A percentile compares a stretch with the other conserved stretches of the same genome.
Evolutionary conservation across 2,888 invertebrate species (phyloP).

Genomic region (Lymantria dispar): DNA sequence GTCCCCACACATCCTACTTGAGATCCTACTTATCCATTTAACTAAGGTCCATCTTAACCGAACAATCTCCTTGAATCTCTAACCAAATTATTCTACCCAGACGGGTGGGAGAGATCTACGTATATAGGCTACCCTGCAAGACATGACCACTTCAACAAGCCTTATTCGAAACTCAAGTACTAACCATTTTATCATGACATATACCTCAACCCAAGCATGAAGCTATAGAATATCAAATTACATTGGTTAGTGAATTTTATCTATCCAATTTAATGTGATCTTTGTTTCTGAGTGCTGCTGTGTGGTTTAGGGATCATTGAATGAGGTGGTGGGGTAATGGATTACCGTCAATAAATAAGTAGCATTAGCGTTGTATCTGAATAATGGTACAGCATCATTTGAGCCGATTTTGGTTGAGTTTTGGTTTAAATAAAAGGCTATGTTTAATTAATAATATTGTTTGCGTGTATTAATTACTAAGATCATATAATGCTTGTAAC

Average conservation of each 20-base stretch:
- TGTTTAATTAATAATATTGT: conserved; percentile 55
- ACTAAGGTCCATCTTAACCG: conserved; percentile 41
- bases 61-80: conserved; percentile 39
- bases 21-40: conserved; percentile 48
- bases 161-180: conserved; percentile 61
- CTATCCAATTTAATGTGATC: conserved; percentile 34
- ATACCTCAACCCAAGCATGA: conserved; percentile 24
- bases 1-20: conserved; percentile 56
- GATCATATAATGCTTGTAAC: conserved; percentile 23
- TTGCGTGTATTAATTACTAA: conserved; percentile 33
- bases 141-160: conserved; percentile 69
- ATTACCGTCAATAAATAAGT: conserved; percentile 74
- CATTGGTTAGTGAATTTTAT: conserved; percentile 32
- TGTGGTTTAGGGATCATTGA: conserved; percentile 22
- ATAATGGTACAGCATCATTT: conserved; percentile 53
- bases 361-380: conserved; percentile 59
- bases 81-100: conserved; percentile 50
- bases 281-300: conserved; percentile 13
- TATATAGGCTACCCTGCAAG: conserved; percentile 51
- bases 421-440: conserved; percentile 47
- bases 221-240: conserved; percentile 31
- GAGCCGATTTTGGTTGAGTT: conserved; percentile 65
- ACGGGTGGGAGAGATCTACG: conserved; percentile 41
- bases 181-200: conserved; percentile 41
- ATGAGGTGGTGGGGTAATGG: conserved; percentile 50